Base-by-base conservation (phyloP, 2,888 invertebrate species). In the Pelosia muscerda region DNA sequence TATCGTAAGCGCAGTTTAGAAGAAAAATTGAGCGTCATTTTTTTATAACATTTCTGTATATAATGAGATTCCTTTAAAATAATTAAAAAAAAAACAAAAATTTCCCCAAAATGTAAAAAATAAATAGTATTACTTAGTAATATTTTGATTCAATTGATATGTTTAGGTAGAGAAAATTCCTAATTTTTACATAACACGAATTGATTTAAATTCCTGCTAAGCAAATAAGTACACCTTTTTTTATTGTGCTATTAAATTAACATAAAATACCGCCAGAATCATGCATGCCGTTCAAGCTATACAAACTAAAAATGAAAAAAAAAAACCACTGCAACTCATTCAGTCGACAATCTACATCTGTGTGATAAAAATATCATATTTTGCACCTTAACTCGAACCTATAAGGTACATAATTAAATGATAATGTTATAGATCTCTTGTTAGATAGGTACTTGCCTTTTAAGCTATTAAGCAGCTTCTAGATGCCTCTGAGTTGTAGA, bases 381-480 rank as follows among this genome's bases (percentile, higher is more conserved):
- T 77, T 78, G 76, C 70, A 75, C 78, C 78, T 80, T 79, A 78
- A 69, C 54, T 31, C 63, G 72, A 31, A 55, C 42, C 28, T 13
- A 63, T 76, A 77, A 76, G 78, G 80, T 79, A 63, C 69, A 72
- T 69, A 74, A 75, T 80, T 75, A 70, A 75, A 69, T 72, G 74
- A 65, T 77, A 77, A 75, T 66, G 54, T 71, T 68, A 76, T 83
- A 83, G 86, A 86, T 87, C 84, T 86, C 87, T 81, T 65, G 62
- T 73, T 85, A 84, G 81, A 81, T 86, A 86, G 83, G 79, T 66
- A 75, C 81, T 68, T 76, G 76, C 79, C 77, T 79, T 82, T 77
- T 66, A 70, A 74, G 77, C 79, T 80, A 62, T 65, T 58, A 62
- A 70, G 64, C 73, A 63, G 75, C 76, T 79, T 76, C 53, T 72